These are phyloP conservation scores for Leptodactylus fuscus DNA, from an alignment of 2,113 vertebrate genomes.

Conservation along the genomic window DNA sequence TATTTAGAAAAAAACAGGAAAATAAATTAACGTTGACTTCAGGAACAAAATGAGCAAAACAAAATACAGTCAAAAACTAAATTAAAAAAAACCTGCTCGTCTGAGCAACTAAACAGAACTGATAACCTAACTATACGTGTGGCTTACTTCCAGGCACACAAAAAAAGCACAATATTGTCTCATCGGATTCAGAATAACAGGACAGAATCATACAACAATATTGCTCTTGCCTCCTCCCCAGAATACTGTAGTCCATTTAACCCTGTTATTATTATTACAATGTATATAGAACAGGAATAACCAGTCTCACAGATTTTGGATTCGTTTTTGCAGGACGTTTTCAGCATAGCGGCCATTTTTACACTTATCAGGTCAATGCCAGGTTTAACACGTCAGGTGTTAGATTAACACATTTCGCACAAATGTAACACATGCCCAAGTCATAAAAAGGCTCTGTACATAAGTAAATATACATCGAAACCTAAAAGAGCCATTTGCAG, in stretches of 20 bases:
- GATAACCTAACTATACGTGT: too few relatives aligned
- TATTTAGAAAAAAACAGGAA: too few relatives aligned
- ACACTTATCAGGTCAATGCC: background rate
- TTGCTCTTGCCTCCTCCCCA: background rate
- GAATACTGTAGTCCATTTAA: too few relatives aligned
- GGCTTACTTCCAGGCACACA: too few relatives aligned
- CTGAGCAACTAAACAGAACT: too few relatives aligned
- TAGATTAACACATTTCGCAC: background rate
- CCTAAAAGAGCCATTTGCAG: slow-evolving; percentile 24
- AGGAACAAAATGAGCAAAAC: too few relatives aligned
- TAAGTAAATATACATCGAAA: slow-evolving; percentile 29
- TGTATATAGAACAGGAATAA: background rate
- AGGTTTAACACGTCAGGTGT: slow-evolving; percentile 48
- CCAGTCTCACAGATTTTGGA: background rate
- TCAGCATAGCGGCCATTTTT: background rate
- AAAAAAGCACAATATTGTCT: too few relatives aligned
- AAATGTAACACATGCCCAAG: background rate
- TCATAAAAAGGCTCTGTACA: slow-evolving; percentile 21
- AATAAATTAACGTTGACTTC: too few relatives aligned
- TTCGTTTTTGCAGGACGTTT: background rate
- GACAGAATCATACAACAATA: too few relatives aligned
- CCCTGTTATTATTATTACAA: slow-evolving; percentile 2
- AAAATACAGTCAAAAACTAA: too few relatives aligned
- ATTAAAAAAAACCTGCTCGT: too few relatives aligned
- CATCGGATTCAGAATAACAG: too few relatives aligned